Base-by-base conservation (phyloP, 1,140 invertebrate species). In the Panagrolaimus sp. region DNA sequence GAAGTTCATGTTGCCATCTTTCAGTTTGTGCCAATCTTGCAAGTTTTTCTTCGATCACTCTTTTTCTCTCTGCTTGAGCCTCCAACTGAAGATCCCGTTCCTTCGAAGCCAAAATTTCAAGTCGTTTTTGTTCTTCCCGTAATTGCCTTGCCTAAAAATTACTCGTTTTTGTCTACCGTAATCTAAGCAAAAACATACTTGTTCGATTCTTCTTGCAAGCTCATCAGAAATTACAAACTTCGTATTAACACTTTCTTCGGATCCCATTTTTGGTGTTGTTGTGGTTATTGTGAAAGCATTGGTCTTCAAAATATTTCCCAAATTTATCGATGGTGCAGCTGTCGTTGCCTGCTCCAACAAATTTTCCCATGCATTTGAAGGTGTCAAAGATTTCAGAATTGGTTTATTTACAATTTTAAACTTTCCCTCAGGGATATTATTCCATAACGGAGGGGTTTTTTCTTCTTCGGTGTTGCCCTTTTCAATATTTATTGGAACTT, bases 11-110 rank as follows among this genome's bases (percentile, higher is more conserved):
- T 5, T 68, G 46, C 67, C 67, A 68, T 21, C 52, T n/a, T 45
- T 68, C 47, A 21, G 46, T 46, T 65, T 68, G 55, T n/a, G 67
- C 67, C 58, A 68, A 32, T 38, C 47, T 21, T 1, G 67, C 67
- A 1, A 68, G 38, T 1, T 32, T 12, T 62, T 43, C 28, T 63
- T 68, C 67, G 8, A 68, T 12, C 66, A 65, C 48, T 9, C 28
- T 15, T 32, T 65, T 14, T 12, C 17, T 14, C 43, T 68, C 43
- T n/a, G 47, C 66, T 26, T 68, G 67, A 3, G 46, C 46, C 1
- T 44, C 47, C 9, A 26, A 17, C 1, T 68, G n/a, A 2, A 44
- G n/a, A 17, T 67, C 43, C 4, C 26, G 26, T 32, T 68, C 47
- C 12, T 68, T 21, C 15, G 47, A n/a, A 1, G 46, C 24, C 10